These are phyloP conservation scores for Nemapogon koenigi DNA, from an alignment of 2,888 invertebrate genomes.

Conservation along the genomic window DNA sequence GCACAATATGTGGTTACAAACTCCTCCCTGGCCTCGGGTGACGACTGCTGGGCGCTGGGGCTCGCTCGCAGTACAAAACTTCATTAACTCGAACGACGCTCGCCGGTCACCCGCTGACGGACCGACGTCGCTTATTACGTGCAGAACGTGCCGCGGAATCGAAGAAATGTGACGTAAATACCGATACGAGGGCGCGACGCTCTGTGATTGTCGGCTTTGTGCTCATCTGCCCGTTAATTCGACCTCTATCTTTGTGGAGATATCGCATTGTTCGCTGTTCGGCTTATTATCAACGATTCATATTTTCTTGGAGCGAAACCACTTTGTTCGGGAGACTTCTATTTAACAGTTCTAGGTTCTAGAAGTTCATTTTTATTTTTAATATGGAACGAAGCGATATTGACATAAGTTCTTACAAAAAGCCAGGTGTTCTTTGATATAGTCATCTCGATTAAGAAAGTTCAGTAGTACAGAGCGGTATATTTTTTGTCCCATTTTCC, in stretches of 20 bases:
- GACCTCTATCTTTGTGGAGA: slow-evolving; percentile 38
- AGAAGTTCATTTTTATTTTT: too few species aligned
- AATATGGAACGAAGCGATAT: too few species aligned
- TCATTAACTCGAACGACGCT: slow-evolving; percentile 55
- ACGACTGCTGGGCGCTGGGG: slow-evolving; percentile 60
- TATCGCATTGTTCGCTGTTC: slow-evolving; percentile 26
- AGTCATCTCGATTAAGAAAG: too few species aligned
- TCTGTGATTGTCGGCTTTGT: slow-evolving; percentile 56
- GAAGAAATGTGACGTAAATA: slow-evolving; percentile 59
- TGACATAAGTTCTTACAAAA: too few species aligned
- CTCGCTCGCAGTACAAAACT: slow-evolving; percentile 56
- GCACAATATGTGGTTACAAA: slow-evolving; percentile 59
- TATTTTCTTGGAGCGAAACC: neutral
- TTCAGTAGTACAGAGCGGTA: too few species aligned
- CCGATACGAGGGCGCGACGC: slow-evolving; percentile 19
- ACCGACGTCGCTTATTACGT: slow-evolving; percentile 57
- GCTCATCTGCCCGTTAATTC: slow-evolving; percentile 57
- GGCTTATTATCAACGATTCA: slow-evolving; percentile 41
- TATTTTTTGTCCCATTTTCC: too few species aligned
- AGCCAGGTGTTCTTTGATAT: too few species aligned
- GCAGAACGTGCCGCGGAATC: slow-evolving; percentile 61
- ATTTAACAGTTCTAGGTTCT: too few species aligned
- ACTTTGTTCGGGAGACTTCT: too few species aligned
- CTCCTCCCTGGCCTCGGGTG: slow-evolving; percentile 54
- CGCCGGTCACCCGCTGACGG: slow-evolving; percentile 21